Evolutionary conservation across 2,113 vertebrate genomes (phyloP).

Genomic region (Mastomys natalensis): DNA sequence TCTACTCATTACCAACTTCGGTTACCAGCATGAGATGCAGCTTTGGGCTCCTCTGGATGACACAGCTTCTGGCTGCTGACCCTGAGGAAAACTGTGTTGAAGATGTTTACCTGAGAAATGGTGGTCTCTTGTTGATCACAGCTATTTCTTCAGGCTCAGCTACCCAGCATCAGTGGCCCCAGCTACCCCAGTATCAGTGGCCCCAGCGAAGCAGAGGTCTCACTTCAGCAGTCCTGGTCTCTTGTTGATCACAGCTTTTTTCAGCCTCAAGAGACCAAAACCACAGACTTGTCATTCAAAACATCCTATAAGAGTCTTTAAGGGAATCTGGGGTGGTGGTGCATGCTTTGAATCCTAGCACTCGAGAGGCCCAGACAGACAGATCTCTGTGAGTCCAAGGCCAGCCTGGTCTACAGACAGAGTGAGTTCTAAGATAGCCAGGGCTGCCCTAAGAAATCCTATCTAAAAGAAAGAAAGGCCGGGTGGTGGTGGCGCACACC

Average conservation of each 20-base stretch:
- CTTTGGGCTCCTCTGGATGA: not conserved
- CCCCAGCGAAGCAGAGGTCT: not conserved
- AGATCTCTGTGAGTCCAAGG: too few relatives aligned
- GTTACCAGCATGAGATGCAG: not conserved
- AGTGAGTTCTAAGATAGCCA: too few relatives aligned
- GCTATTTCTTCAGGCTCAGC: not conserved
- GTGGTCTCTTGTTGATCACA: not conserved
- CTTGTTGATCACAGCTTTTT: not conserved
- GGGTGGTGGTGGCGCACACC: too few relatives aligned
- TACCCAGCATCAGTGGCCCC: too few relatives aligned
- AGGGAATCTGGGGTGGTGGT: not conserved
- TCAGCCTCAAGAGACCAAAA: not conserved
- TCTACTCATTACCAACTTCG: not conserved
- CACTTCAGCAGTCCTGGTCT: not conserved
- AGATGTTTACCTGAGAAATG: not conserved
- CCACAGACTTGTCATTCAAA: not conserved
- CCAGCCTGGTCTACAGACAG: too few relatives aligned
- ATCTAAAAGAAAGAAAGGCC: too few relatives aligned
- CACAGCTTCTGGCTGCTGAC: not conserved
- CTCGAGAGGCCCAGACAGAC: not conserved
- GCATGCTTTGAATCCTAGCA: not conserved
- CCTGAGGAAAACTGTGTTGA: not conserved
- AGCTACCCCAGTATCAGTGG: too few relatives aligned
- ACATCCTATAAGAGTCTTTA: not conserved
- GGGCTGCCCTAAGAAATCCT: too few relatives aligned